Conservation (phyloP, 2,113 vertebrate species). For the Syngnathus typhle region DNA sequence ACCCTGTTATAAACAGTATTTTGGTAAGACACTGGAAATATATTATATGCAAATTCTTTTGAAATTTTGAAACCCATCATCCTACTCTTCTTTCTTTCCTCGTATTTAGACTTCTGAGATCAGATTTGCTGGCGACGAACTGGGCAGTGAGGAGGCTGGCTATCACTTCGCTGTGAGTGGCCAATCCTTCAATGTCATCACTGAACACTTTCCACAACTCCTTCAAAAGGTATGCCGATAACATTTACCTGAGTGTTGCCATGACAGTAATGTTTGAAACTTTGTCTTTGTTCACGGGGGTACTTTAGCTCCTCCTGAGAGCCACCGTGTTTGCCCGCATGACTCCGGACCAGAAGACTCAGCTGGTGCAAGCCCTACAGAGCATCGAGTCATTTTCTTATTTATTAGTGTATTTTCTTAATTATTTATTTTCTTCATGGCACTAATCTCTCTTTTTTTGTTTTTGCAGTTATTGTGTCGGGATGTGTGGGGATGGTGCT, state of each 20-base stretch:
- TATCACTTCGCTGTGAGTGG: slow-evolving; percentile 94
- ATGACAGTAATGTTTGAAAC: slow-evolving; percentile 2
- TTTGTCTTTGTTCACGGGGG: slow-evolving; percentile 39
- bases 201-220: slow-evolving; percentile 89
- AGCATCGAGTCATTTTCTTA: slow-evolving; percentile 80
- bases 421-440: background rate
- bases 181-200: slow-evolving; percentile 83
- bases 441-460: background rate
- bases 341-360: slow-evolving; percentile 97
- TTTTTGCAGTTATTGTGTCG: slow-evolving; percentile 85
- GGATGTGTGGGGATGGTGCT: slow-evolving; percentile 97
- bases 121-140: slow-evolving; percentile 68
- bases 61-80: too few relatives aligned
- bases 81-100: background rate
- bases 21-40: too few relatives aligned
- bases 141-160: slow-evolving; percentile 43
- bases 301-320: slow-evolving; percentile 75
- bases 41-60: too few relatives aligned
- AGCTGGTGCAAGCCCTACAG: slow-evolving; percentile 90
- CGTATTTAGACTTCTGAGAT: slow-evolving; percentile 72
- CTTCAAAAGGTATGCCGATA: slow-evolving; percentile 79
- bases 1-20: too few relatives aligned
- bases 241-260: background rate
- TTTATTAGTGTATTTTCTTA: background rate
- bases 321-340: slow-evolving; percentile 93